These are phyloP conservation scores for Lymantria monacha DNA, from an alignment of 2,888 invertebrate genomes.

Conservation along the genomic window DNA sequence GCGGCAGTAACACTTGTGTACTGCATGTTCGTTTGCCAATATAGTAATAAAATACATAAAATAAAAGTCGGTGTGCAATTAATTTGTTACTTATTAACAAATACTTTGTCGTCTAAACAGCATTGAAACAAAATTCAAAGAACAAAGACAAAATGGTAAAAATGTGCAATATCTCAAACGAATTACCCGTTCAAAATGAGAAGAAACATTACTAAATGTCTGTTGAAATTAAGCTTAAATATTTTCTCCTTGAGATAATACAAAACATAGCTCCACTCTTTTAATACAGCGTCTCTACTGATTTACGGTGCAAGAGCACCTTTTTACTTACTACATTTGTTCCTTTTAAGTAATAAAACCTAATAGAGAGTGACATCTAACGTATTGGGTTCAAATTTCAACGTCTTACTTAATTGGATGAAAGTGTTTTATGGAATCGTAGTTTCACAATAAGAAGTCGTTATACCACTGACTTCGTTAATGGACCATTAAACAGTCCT, in stretches of 20 bases:
- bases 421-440: conserved; percentile 71
- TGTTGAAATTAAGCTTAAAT: conserved; percentile 52
- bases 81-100: no score
- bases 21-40: no score
- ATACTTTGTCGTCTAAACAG: no score
- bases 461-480: conserved; percentile 66
- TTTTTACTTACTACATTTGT: conserved; percentile 21
- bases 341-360: conserved; percentile 29
- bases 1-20: no score
- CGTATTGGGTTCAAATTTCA: conserved; percentile 53
- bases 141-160: conserved; percentile 2
- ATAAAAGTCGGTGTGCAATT: no score
- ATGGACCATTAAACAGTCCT: conserved; percentile 73
- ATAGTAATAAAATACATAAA: no score
- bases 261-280: conserved; percentile 33
- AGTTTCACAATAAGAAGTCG: conserved; percentile 65
- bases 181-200: conserved; percentile 45
- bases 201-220: conserved; percentile 47
- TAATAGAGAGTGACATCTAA: conserved; percentile 43
- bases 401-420: conserved; percentile 59
- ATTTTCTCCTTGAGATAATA: conserved; percentile 48
- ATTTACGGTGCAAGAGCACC: conserved; percentile 38
- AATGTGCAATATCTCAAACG: conserved; percentile 51
- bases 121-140: no score
- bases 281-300: conserved; percentile 37